phyloP scores from a whole-genome alignment of 2,113 vertebrate genomes.

The Festucalex cinctus region DNA sequence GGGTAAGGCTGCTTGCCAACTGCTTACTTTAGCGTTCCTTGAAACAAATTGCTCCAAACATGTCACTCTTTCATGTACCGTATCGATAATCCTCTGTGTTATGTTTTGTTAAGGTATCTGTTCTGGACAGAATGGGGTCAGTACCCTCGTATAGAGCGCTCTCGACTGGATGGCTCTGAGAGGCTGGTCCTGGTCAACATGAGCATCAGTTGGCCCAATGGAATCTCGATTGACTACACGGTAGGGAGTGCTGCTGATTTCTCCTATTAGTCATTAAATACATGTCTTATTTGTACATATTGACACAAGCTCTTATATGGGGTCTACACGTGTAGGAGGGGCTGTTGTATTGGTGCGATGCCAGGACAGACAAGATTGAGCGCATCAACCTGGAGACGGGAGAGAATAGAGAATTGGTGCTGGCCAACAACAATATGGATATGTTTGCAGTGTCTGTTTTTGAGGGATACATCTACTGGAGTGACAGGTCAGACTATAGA shows the following conservation, averaged over 20 bases:
- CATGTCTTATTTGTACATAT: not conserved
- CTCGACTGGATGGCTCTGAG: slow-evolving; percentile 85
- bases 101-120: slow-evolving; percentile 77
- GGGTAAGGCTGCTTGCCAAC: slow-evolving; percentile 74
- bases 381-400: slow-evolving; percentile 92
- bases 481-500: slow-evolving; percentile 79
- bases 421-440: slow-evolving; percentile 97
- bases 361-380: slow-evolving; percentile 94
- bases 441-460: slow-evolving; percentile 98
- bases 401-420: slow-evolving; percentile 87
- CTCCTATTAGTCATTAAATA: not conserved
- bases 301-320: not conserved
- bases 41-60: not conserved
- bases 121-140: slow-evolving; percentile 99
- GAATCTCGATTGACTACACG: slow-evolving; percentile 94
- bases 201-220: slow-evolving; percentile 98
- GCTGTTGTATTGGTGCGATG: slow-evolving; percentile 96
- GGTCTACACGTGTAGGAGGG: slow-evolving; percentile 73
- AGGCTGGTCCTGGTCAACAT: slow-evolving; percentile 86
- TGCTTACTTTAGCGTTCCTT: not conserved
- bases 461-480: slow-evolving; percentile 96
- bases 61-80: not conserved
- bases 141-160: slow-evolving; percentile 92
- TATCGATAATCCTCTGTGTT: not conserved
- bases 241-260: slow-evolving; percentile 55